Evolutionary conservation across 2,113 vertebrate genomes (phyloP), one percentile per base, ranked within the genome.

Genomic region (Oncorhynchus mykiss): DNA sequence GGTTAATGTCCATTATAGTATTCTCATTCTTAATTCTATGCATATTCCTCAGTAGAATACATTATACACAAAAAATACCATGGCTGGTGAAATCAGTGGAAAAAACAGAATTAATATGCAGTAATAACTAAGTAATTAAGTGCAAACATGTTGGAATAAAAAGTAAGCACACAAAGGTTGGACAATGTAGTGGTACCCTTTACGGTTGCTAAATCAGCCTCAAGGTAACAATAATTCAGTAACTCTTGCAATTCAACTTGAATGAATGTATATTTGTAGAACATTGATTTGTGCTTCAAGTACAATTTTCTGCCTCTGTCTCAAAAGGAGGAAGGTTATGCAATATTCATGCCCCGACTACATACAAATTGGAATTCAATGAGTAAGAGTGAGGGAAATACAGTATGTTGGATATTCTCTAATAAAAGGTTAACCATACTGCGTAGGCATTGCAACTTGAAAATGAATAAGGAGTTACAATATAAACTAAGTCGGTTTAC

Each of bases 111-210:
- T 75, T 48, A 83, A 80, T 73, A 79, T 22, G 18, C 5, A 51
- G 31, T 45, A 68, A 85, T 81, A 82, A 86, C 78, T 77, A 48
- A 75, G 77, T 79, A 71, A 85, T 85, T 77, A 85, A 80, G 70
- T 84, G 73, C 72, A 74, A 54, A 78, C 76, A 74, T 75, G 71
- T 80, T 86, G 77, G 74, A 79, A 75, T 79, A 68, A 71, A 62
- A 48, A 64, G 54, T 64, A 29, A 29, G 39, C 59, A 74, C 39
- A 64, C 20, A 24, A 31, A 71, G 59, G 76, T 27, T 74, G 72
- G 67, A 67, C 78, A 78, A 83, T 67, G 70, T 45, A 80, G 39
- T 60, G 76, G 39, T n/a, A 70, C 16, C 77, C 73, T 75, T 80
- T 70, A 82, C 20, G 73, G 51, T 67, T 73, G 45, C 71, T 60